Percentiles rank a stretch among this genome's conserved stretches.
phyloP scores from a whole-genome alignment of 2,888 invertebrate species.

The Limnephilus lunatus region DNA sequence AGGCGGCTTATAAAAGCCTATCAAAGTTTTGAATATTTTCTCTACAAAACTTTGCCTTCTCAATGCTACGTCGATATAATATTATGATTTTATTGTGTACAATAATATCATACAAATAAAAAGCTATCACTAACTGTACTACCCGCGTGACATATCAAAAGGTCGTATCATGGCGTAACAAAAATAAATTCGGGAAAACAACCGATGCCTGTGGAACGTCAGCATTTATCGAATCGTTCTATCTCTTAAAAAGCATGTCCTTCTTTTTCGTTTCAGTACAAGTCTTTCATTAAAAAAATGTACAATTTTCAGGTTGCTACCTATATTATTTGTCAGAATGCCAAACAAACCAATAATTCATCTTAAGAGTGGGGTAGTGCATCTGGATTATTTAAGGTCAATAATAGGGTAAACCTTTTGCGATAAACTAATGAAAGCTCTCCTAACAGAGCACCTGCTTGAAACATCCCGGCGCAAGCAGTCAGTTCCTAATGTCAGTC shows the following conservation, averaged over 20 bases:
- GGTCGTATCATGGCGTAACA: too few species aligned
- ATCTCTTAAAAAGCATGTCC: too few species aligned
- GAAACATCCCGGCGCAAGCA: conserved; percentile 1
- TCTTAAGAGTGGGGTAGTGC: background rate
- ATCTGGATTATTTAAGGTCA: background rate
- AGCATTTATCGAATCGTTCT: too few species aligned
- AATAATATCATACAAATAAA: too few species aligned
- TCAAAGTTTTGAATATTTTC: background rate
- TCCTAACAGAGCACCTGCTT: conserved; percentile 8
- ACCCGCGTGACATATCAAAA: too few species aligned
- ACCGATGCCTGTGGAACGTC: too few species aligned
- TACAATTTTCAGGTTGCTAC: too few species aligned
- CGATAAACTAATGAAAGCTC: background rate
- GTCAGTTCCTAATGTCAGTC: background rate
- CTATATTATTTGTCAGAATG: background rate
- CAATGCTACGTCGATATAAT: background rate
- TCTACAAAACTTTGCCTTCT: background rate
- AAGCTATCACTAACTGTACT: too few species aligned
- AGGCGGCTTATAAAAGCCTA: background rate
- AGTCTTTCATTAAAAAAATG: background rate
- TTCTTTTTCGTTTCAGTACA: too few species aligned
- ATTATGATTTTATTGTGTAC: too few species aligned
- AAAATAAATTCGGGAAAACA: too few species aligned
- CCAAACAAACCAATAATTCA: background rate
- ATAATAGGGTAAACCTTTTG: background rate